Conservation (phyloP, 2,113 vertebrate genomes). For the Hemiscyllium ocellatum region DNA sequence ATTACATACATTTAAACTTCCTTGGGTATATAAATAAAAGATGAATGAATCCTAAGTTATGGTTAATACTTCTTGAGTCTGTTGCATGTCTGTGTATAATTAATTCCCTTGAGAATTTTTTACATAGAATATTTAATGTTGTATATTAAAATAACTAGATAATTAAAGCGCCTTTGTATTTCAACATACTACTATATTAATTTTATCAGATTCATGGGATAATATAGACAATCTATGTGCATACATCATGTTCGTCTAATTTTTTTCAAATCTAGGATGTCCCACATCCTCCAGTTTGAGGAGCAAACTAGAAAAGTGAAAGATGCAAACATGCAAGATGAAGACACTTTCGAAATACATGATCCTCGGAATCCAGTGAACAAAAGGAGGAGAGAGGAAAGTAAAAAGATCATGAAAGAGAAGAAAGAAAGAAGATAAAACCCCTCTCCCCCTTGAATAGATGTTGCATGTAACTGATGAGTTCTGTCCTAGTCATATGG, state of each 20-base stretch:
- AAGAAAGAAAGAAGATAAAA: conserved; percentile 79
- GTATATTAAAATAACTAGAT: background rate
- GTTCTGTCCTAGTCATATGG: background rate
- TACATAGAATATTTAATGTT: background rate
- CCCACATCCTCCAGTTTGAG: conserved; percentile 90
- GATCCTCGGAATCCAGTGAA: conserved; percentile 95
- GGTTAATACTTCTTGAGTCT: background rate
- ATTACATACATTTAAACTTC: background rate
- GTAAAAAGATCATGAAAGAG: conserved; percentile 92
- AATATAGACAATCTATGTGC: background rate
- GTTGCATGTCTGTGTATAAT: background rate
- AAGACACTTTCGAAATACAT: conserved; percentile 95
- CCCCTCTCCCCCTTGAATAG: background rate
- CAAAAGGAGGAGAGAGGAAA: conserved; percentile 89
- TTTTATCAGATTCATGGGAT: background rate
- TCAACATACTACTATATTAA: background rate
- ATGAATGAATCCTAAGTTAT: background rate
- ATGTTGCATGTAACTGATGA: background rate
- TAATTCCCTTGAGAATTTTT: background rate
- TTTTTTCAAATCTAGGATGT: conserved; percentile 71
- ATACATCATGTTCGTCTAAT: conserved; percentile 40
- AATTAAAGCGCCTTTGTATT: background rate
- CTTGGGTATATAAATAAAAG: background rate
- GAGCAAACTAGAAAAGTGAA: conserved; percentile 92
- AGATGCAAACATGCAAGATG: conserved; percentile 90